Evolutionary conservation across 2,888 invertebrate genomes (phyloP).

Genomic region (Tribolium freemani): DNA sequence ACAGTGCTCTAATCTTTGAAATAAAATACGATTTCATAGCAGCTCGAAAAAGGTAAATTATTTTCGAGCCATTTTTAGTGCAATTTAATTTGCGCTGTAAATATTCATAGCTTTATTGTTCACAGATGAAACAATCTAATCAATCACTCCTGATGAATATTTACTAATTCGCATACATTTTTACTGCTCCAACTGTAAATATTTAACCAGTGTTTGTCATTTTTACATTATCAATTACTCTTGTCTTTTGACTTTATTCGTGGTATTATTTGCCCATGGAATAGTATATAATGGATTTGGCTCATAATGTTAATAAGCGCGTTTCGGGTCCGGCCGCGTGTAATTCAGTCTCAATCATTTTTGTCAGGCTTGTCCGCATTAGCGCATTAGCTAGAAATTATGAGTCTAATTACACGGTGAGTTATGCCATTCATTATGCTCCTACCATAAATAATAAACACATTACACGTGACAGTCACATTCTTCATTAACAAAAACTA

Average conservation of each 20-base stretch:
- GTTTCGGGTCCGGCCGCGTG: conserved; percentile 19
- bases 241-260: neutral
- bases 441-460: conserved; percentile 67
- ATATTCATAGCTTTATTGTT: neutral
- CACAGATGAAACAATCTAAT: neutral
- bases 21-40: no score
- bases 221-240: neutral
- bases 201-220: neutral
- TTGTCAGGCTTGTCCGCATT: neutral
- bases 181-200: neutral
- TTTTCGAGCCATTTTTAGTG: neutral
- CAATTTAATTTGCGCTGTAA: neutral
- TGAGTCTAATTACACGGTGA: conserved; percentile 68
- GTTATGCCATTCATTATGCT: conserved; percentile 68
- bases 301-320: conserved; percentile 21
- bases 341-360: conserved; percentile 56
- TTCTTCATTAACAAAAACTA: conserved; percentile 68
- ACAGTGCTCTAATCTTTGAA: no score
- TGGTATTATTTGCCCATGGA: neutral
- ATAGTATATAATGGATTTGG: conserved; percentile 7
- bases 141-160: neutral
- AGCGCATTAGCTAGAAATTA: conserved; percentile 66
- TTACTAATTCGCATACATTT: neutral
- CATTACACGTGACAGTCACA: conserved; percentile 65
- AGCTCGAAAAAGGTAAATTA: neutral